These are phyloP conservation scores for Myanophis thanlyinensis DNA, from an alignment of 2,113 vertebrate species.

Conservation along the genomic window DNA sequence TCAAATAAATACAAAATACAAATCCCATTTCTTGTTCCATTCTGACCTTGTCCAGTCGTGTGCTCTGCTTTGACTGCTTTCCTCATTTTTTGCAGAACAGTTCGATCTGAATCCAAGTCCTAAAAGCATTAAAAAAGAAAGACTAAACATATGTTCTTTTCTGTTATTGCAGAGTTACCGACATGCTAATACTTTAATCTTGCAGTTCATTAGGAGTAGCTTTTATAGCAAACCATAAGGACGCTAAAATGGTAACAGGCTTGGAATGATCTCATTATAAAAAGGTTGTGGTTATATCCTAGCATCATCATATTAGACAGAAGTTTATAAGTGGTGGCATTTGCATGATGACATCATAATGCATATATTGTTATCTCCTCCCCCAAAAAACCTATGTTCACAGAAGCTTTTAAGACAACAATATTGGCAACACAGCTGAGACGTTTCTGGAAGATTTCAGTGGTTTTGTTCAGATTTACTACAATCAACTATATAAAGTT, in stretches of 20 bases:
- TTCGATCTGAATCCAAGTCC: conserved; percentile 68
- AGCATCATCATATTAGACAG: neutral
- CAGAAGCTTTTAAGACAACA: neutral
- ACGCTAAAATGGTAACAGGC: neutral
- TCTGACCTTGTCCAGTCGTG: conserved; percentile 68
- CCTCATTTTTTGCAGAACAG: conserved; percentile 73
- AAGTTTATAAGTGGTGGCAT: neutral
- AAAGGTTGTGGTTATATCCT: neutral
- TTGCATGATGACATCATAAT: neutral
- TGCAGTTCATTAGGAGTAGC: neutral
- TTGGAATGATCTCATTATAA: neutral
- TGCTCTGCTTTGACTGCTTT: conserved; percentile 71
- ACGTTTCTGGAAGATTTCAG: neutral
- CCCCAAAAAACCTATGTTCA: neutral
- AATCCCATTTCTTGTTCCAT: neutral
- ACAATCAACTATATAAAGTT: neutral
- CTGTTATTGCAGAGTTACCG: neutral
- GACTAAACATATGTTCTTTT: neutral
- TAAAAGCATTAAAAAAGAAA: conserved; percentile 31
- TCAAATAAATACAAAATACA: too few species aligned
- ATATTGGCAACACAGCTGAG: neutral
- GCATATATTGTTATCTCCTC: neutral
- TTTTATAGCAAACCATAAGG: neutral
- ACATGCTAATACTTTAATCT: neutral
- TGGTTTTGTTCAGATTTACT: neutral